Evolutionary conservation across 2,888 invertebrate species (phyloP), one percentile per base, ranked within the genome.

Genomic region (Eupsilia transversa): DNA sequence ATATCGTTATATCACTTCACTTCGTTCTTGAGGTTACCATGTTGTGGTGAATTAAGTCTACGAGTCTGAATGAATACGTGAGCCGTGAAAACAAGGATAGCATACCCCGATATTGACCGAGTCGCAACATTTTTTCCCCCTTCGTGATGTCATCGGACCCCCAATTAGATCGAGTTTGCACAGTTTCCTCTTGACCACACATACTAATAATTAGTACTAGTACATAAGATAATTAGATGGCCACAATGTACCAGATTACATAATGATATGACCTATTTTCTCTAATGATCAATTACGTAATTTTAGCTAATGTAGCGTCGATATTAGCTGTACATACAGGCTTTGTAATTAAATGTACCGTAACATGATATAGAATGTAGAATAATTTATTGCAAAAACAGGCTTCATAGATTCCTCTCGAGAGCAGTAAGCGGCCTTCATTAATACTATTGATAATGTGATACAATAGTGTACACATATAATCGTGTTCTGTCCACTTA

Each of bases 1-100:
- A 86, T 85, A 69, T 80, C 77, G 80, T 83, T 85, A 76, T 71
- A 72, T 76, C 75, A 83, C 79, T 72, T 81, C 79, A 71, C 78
- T 70, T 66, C 41, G 52, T 46, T 73, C 52, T 72, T 83, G 68
- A 68, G 72, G 69, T 79, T 78, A 54, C 54, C 69, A 63, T 74
- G 35, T 73, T 81, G 79, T 54, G 82, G 77, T 68, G 43, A 38
- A 38, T 78, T 74, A 46, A 74, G 33, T 72, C 46, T 43, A 54
- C 56, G 43, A 73, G 60, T 72, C 65, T 74, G 72, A 78, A 72
- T 78, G 68, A 77, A 79, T 73, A 74, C 74, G 68, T 69, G 60
- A 77, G 20, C 60, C 12, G 73, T 57, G 57, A 59, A 69, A 80
- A 77, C 65, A 78, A 77, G 43, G 41, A 80, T 77, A 64, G 33